A percentile compares a stretch with the other conserved stretches of the same genome.
Evolutionary conservation across 1,140 invertebrate genomes (phyloP).

Genomic region (Calliphora vicina): DNA sequence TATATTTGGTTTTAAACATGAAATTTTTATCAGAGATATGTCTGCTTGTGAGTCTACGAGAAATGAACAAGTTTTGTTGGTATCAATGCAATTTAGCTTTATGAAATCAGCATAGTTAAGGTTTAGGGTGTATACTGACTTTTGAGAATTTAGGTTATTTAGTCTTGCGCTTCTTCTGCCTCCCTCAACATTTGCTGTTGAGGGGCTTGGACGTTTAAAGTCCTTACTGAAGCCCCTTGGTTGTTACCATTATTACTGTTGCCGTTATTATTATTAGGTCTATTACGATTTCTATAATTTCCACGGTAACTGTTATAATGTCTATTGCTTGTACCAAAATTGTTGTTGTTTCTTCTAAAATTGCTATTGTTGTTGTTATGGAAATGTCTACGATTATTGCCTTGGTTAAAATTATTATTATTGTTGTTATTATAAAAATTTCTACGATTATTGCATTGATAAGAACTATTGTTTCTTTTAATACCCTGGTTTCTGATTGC

Average conservation of each 20-base stretch:
- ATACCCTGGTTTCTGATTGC: not conserved
- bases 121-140: not conserved
- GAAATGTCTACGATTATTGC: not conserved
- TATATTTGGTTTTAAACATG: not conserved
- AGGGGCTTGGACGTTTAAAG: slow-evolving; percentile 13
- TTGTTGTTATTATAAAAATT: not conserved
- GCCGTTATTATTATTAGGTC: not conserved
- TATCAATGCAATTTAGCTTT: not conserved
- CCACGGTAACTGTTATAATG: not conserved
- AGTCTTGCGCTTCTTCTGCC: not conserved
- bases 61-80: not conserved
- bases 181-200: not conserved
- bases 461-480: not conserved
- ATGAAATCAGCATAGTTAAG: too few species aligned
- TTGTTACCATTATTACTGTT: too few species aligned
- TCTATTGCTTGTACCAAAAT: not conserved
- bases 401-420: not conserved
- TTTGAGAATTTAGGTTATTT: not conserved
- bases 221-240: not conserved
- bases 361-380: not conserved
- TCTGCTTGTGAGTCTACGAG: not conserved
- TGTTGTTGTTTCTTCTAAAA: not conserved
- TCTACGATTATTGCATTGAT: too few species aligned
- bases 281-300: not conserved
- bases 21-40: not conserved